phyloP scores from a whole-genome alignment of 2,888 invertebrate species.

The Cephus pulcher region DNA sequence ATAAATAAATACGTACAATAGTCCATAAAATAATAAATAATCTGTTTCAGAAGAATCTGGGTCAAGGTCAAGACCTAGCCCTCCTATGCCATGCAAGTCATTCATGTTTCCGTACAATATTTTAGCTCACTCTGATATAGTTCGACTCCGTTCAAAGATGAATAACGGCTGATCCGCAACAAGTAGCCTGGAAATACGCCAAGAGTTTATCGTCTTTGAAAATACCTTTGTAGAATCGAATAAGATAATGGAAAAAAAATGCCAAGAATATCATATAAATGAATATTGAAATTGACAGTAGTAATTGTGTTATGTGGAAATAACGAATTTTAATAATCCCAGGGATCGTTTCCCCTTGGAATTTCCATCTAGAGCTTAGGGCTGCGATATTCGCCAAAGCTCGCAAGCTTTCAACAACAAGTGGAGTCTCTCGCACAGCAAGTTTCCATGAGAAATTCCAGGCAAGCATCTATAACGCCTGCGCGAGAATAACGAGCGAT shows the following conservation, averaged over 20 bases:
- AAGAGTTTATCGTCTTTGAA: too few relatives aligned
- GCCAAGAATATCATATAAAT: too few relatives aligned
- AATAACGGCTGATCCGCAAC: slow-evolving; percentile 53
- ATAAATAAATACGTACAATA: neutral
- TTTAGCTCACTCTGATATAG: slow-evolving; percentile 28
- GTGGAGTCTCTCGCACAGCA: too few relatives aligned
- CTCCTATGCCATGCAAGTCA: slow-evolving; percentile 38
- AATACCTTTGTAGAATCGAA: too few relatives aligned
- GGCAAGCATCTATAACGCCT: slow-evolving; percentile 36
- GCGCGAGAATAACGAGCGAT: slow-evolving; percentile 63
- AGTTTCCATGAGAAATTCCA: neutral
- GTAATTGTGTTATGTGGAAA: too few relatives aligned
- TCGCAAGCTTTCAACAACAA: too few relatives aligned
- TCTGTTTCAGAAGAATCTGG: slow-evolving; percentile 35
- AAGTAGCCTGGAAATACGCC: slow-evolving; percentile 41
- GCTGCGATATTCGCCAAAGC: too few relatives aligned
- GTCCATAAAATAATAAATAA: neutral
- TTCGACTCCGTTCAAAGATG: slow-evolving; percentile 42
- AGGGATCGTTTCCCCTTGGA: too few relatives aligned
- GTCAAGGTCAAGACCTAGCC: slow-evolving; percentile 55
- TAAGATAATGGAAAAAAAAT: too few relatives aligned
- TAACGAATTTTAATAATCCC: too few relatives aligned
- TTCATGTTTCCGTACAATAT: slow-evolving; percentile 51
- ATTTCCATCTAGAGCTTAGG: too few relatives aligned
- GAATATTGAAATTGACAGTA: too few relatives aligned